Percentiles rank a stretch among this genome's conserved stretches.
Conservation (phyloP, 1,140 invertebrate species). For the Drosophila pectinifera region DNA sequence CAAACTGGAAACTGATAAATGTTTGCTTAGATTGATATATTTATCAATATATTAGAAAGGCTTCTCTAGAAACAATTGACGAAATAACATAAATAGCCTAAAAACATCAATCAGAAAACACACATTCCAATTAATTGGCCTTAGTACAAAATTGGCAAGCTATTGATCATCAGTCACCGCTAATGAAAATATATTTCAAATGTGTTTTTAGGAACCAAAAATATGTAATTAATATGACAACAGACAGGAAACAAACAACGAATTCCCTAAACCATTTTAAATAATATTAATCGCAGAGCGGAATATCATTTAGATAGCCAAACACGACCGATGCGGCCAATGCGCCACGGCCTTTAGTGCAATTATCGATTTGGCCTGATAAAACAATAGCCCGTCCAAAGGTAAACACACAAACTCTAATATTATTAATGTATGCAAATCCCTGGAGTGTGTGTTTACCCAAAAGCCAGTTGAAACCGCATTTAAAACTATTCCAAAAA, state of each 20-base stretch:
- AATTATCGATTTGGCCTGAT: constrained; percentile 27
- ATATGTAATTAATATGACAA: constrained; percentile 4
- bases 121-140: neutral
- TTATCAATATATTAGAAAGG: neutral
- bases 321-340: constrained; percentile 14
- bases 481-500: constrained; percentile 13
- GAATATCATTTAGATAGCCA: constrained; percentile 25
- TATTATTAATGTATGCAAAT: constrained; percentile 10
- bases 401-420: constrained; percentile 11
- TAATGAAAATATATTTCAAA: neutral
- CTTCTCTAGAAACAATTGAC: neutral
- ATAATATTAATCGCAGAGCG: neutral
- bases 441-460: constrained; percentile 20
- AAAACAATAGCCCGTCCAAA: constrained; percentile 12
- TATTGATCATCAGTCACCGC: neutral
- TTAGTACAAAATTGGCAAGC: neutral
- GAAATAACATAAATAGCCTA: neutral
- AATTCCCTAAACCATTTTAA: constrained; percentile 12
- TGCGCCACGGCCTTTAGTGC: constrained; percentile 25
- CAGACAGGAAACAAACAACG: neutral
- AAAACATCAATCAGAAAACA: neutral
- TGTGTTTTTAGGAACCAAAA: neutral
- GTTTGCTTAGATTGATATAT: neutral
- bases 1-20: constrained; percentile 1
- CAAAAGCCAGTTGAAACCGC: constrained; percentile 16